Base-by-base conservation (phyloP, 2,113 vertebrate genomes). In the Hyaena hyaena region DNA sequence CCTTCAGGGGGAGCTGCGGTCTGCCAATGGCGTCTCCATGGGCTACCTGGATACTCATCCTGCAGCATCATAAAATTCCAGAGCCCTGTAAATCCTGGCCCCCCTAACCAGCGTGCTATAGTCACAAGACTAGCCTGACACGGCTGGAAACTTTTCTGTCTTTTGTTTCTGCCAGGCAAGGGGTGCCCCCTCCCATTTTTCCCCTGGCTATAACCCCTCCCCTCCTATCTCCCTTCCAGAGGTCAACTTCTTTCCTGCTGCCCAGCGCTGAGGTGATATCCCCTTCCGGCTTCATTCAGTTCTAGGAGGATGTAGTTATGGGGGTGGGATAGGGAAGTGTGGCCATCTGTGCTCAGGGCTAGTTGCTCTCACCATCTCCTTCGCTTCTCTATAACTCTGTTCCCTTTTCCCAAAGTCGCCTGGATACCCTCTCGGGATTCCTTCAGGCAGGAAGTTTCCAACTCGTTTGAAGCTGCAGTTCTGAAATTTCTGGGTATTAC, bases 201-300 rank as follows among this genome's bases (percentile, higher is more conserved):
- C 84, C 97, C 91, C 79, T 55, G 39, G 39, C 45, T 90, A 10
- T 94, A 48, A 94, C 89, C 76, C 96, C 92, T 97, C 97, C 91
- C 94, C 89, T 58, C 95, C 93, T 80, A 77, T 73, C 83, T 94
- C 61, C 96, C 97, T 97, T 93, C 96, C 93, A 98, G 98, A 96
- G 98, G 91, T 99, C 98, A 99, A 98, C 98, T 98, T 98, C 98
- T 98, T 98, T 99, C 99, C 98, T 98, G 98, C 97, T 95, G 96
- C 71, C 73, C 86, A 83, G 94, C 93, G 97, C 97, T 98, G 93
- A 97, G 97, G 97, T 96, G 97, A 98, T 63, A 96, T 97, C 97
- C 96, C 93, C 93, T 98, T 97, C 95, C 71, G 71, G 96, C 92
- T 96, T 93, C n/a, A 58, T 96, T 97, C 93, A 43, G 82, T 84